Percentiles rank a stretch among this genome's conserved stretches.
Evolutionary conservation across 2,113 vertebrate genomes (phyloP).

Genomic region (Cettia cetti): DNA sequence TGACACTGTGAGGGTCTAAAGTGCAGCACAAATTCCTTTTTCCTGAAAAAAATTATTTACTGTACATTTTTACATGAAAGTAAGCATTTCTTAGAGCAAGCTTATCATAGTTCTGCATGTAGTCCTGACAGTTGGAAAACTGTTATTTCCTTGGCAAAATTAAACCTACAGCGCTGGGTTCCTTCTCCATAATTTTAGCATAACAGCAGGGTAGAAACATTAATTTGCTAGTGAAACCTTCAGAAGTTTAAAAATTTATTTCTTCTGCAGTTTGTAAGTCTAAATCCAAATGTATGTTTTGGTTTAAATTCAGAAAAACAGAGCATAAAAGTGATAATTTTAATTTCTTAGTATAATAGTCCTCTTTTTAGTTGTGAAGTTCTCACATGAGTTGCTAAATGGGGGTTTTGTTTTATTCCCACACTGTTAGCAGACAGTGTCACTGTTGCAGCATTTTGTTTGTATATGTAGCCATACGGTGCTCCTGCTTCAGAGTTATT

Average conservation of each 20-base stretch:
- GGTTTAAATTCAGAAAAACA: neutral
- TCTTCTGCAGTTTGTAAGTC: neutral
- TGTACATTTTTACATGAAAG: conserved; percentile 4
- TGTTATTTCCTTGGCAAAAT: neutral
- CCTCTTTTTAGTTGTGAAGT: neutral
- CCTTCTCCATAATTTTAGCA: neutral
- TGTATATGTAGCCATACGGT: neutral
- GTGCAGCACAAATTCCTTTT: neutral
- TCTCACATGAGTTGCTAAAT: neutral
- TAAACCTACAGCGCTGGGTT: neutral
- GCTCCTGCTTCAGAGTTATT: neutral
- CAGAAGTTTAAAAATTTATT: neutral
- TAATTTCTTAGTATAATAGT: neutral
- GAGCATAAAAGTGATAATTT: neutral
- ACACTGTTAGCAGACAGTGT: neutral
- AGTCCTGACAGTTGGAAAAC: neutral
- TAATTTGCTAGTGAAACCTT: neutral
- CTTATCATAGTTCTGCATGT: conserved; percentile 12
- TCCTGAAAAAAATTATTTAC: neutral
- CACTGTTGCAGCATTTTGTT: neutral
- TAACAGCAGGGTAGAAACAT: neutral
- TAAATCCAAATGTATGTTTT: neutral
- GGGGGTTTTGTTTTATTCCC: neutral
- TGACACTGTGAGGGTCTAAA: neutral
- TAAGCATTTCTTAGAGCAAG: neutral